Percentiles rank a stretch among this genome's conserved stretches.
phyloP scores from a whole-genome alignment of 1,140 invertebrate genomes.

The Mactra quadrangularis region DNA sequence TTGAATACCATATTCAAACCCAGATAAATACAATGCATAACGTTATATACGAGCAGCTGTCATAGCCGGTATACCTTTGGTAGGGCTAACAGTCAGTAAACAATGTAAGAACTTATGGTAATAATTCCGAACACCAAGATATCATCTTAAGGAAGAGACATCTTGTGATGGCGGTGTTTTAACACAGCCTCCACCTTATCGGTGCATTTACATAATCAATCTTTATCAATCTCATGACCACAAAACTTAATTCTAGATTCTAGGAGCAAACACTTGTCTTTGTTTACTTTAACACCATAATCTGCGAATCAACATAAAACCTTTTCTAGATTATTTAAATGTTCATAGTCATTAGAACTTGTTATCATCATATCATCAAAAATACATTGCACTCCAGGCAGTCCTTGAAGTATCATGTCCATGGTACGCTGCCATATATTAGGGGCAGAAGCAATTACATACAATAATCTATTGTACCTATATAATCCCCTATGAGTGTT shows the following conservation, averaged over 20 bases:
- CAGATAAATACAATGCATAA: conserved; percentile 66
- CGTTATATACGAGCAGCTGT: conserved; percentile 73
- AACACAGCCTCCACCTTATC: conserved; percentile 56
- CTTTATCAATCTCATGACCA: conserved; percentile 40
- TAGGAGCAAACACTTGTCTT: conserved; percentile 35
- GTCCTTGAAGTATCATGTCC: conserved; percentile 74
- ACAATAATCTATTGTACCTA: conserved; percentile 52
- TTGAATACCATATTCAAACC: conserved; percentile 69
- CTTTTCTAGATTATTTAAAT: conserved; percentile 14
- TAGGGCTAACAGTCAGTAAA: conserved; percentile 61
- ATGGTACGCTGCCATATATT: conserved; percentile 84
- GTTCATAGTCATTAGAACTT: conserved; percentile 5
- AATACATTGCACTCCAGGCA: conserved; percentile 59
- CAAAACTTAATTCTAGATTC: conserved; percentile 5
- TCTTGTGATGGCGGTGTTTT: conserved; percentile 38
- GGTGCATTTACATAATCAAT: conserved; percentile 14
- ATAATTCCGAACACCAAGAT: conserved; percentile 59
- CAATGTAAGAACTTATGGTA: conserved; percentile 57
- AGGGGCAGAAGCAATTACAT: conserved; percentile 80
- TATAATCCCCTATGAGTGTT: conserved; percentile 64
- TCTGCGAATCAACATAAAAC: conserved; percentile 3
- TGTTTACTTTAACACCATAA: conserved; percentile 37
- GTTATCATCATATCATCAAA: conserved; percentile 66
- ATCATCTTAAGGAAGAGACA: conserved; percentile 51
- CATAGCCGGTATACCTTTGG: conserved; percentile 76